Conservation (phyloP, 2,888 invertebrate species). For the Invenusta paracnida region DNA sequence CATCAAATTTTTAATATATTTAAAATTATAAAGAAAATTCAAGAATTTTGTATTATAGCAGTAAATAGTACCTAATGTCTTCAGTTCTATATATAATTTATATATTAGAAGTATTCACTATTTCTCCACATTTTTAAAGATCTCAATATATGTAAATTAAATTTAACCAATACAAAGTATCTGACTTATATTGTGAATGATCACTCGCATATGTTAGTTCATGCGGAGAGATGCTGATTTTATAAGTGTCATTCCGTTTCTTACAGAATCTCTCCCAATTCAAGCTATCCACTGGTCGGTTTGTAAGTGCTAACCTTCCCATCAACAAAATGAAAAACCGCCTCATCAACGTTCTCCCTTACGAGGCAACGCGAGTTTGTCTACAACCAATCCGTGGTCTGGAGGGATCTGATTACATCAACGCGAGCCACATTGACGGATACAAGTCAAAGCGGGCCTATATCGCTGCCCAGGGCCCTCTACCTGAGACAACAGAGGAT, state of each 20-base stretch:
- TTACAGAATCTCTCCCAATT: slow-evolving; percentile 35
- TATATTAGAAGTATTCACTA: too few species aligned
- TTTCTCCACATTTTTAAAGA: too few species aligned
- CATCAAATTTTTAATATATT: too few species aligned
- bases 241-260: neutral
- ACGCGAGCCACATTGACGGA: slow-evolving; percentile 57
- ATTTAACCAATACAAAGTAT: too few species aligned
- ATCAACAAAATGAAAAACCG: slow-evolving; percentile 98
- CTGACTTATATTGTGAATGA: neutral
- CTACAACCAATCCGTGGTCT: slow-evolving; percentile 80
- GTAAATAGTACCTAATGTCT: too few species aligned
- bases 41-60: too few species aligned
- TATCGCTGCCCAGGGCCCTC: slow-evolving; percentile 45
- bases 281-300: slow-evolving; percentile 57
- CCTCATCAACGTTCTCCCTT: slow-evolving; percentile 92
- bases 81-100: too few species aligned
- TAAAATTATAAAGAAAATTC: too few species aligned
- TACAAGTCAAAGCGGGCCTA: slow-evolving; percentile 46
- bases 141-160: too few species aligned
- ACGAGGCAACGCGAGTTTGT: slow-evolving; percentile 87
- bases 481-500: slow-evolving; percentile 41
- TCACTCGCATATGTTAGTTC: neutral
- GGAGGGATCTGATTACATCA: slow-evolving; percentile 64
- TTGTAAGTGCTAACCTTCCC: slow-evolving; percentile 88
- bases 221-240: neutral